Evolutionary conservation across 2,888 invertebrate genomes (phyloP), one percentile per base, ranked within the genome.

Genomic region (Lypha dubia): DNA sequence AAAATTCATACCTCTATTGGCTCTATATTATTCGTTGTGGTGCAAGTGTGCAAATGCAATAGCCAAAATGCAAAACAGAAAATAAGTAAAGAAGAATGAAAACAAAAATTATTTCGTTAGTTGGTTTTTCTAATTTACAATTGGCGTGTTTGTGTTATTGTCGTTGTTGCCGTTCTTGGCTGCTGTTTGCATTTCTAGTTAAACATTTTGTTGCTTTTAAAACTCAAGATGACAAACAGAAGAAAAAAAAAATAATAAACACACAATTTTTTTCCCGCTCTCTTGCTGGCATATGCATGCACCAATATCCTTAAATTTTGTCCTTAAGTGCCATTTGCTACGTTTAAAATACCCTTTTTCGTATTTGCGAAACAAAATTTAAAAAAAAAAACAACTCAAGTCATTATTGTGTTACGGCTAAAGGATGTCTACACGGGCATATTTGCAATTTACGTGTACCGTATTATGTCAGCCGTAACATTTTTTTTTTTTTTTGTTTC

Each of bases 151-250:
- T 79, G 22, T 20, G 32, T 49, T 75, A 49, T 35, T 28, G 35
- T 15, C 68, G 58, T 49, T 75, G 56, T 35, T 28, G 35, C 17
- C 68, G 58, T 70, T 71, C 71, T 84, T 84, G 79, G 83, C 83
- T 75, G 75, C 70, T 67, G 46, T 67, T 71, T 60, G 38, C 53
- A 22, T 75, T 79, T 71, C 65, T 46, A 75, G 51, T 79, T 84
- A 70, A 79, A 79, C 63, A 74, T 70, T 53, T 56, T 62, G 74
- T 58, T 79, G 79, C 77, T 73, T 67, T 65, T 51, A 65, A 77
- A 67, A 68, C 35, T 46, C 15, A n/a, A 44, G 46, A 56, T 49
- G 24, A 70, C 24, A 24, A 60, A 28, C 5, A 28, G 5, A 28
- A 28, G n/a, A n/a, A n/a, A n/a, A n/a, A n/a, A n/a, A n/a, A n/a